phyloP scores from a whole-genome alignment of 1,140 invertebrate species.

The Pseudomyrmex flavicornis region DNA sequence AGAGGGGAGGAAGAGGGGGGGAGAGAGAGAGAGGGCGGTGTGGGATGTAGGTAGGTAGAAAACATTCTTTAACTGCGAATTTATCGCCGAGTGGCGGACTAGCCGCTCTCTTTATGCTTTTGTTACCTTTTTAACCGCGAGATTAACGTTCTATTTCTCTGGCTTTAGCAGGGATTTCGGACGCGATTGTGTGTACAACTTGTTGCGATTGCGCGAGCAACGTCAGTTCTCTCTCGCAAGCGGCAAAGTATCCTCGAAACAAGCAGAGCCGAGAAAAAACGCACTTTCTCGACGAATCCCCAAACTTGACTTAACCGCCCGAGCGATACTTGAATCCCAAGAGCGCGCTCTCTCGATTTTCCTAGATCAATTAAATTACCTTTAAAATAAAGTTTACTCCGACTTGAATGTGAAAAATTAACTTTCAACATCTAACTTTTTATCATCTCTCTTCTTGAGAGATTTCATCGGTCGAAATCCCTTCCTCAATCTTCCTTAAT shows the following conservation, averaged over 20 bases:
- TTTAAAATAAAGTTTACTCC: neutral
- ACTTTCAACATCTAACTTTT: neutral
- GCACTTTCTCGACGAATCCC: constrained; percentile 24
- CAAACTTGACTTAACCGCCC: constrained; percentile 26
- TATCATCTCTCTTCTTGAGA: neutral
- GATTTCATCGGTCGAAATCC: too few species aligned
- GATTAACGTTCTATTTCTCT: constrained; percentile 67
- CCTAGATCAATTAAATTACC: neutral
- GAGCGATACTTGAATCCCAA: constrained; percentile 20
- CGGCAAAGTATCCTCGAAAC: neutral
- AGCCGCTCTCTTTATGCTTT: constrained; percentile 57
- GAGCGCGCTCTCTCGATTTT: neutral
- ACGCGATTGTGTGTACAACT: constrained; percentile 68
- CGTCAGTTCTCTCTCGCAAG: neutral
- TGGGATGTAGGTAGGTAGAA: neutral
- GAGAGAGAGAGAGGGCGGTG: too few species aligned
- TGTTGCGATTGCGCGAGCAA: constrained; percentile 63
- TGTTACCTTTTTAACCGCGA: constrained; percentile 59
- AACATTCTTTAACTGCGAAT: constrained; percentile 57
- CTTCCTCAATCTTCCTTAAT: too few species aligned
- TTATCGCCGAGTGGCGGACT: constrained; percentile 53
- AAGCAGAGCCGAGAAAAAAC: neutral
- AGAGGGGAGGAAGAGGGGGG: too few species aligned
- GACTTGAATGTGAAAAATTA: too few species aligned
- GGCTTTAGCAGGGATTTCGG: constrained; percentile 65